A percentile compares a stretch with the other conserved stretches of the same genome.
phyloP scores from a whole-genome alignment of 2,113 vertebrate genomes.

The Zootoca vivipara region DNA sequence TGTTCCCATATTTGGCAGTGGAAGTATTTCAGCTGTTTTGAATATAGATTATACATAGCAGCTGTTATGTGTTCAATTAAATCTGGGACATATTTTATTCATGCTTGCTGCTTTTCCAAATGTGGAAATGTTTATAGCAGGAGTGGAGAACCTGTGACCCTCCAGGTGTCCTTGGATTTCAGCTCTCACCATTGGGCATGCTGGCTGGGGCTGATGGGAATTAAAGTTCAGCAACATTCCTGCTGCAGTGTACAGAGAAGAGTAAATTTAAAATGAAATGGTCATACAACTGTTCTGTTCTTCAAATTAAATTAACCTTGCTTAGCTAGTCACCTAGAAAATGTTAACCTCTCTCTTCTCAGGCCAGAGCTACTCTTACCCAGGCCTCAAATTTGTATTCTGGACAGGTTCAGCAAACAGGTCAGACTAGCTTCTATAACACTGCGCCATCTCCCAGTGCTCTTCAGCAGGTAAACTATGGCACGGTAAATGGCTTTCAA shows the following conservation, averaged over 20 bases:
- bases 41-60: neutral
- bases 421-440: conserved; percentile 96
- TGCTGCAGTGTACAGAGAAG: neutral
- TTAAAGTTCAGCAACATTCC: neutral
- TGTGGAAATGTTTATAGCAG: neutral
- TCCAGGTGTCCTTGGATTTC: neutral
- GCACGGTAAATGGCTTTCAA: conserved; percentile 80
- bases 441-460: conserved; percentile 93
- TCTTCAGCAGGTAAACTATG: conserved; percentile 94
- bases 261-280: neutral
- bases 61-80: neutral
- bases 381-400: conserved; percentile 97
- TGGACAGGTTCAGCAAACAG: conserved; percentile 94
- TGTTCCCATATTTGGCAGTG: neutral
- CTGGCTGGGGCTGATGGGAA: neutral
- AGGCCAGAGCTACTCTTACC: conserved; percentile 95
- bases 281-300: neutral
- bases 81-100: neutral
- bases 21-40: neutral
- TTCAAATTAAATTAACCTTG: neutral
- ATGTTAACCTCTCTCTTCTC: conserved; percentile 54
- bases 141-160: too few species aligned
- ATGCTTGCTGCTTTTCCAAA: neutral
- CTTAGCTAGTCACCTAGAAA: conserved; percentile 25
- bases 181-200: neutral